Evolutionary conservation across 2,113 vertebrate genomes (phyloP), one percentile per base, ranked within the genome.

Genomic region (Phrynosoma platyrhinos): DNA sequence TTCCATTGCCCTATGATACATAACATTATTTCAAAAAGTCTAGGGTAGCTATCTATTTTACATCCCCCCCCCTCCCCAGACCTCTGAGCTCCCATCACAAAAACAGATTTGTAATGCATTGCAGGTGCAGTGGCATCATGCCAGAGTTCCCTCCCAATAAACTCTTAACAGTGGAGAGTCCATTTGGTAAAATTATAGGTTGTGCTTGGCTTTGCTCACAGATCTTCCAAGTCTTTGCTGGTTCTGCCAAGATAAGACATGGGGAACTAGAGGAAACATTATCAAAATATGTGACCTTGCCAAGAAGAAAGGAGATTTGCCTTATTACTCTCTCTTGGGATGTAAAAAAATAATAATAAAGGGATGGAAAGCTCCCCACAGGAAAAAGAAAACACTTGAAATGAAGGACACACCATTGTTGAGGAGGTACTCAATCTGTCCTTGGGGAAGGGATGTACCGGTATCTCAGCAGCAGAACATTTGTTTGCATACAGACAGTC

Each of bases 11-110:
- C 58, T 36, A 0, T 2, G 88, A 30, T 77, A 3, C 4, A 5
- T 0, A 0, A 36, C 12, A 9, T 30, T 76, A 1, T 10, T 87
- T 85, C 32, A n/a, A 14, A 0, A 0, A 20, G 40, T 42, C 68
- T 74, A 82, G 69, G 79, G 30, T 1, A 25, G n/a, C 3, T 64
- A 84, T 36, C 32, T 1, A 36, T 10, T n/a, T 62, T 16, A 13
- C 14, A 9, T 1, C 0, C 55, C 6, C 55, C 2, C 58, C 58
- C 13, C 89, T 42, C 27, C 9, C 21, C 62, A 27, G 30, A 78
- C 8, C 12, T 58, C 27, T 30, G 25, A 71, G 68, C 78, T 52
- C 1, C n/a, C 5, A 12, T 0, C 18, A 20, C 10, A 53, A 42
- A 8, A 18, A 0, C 0, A 20, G 27, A 53, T 52, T 21, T 42